phyloP scores from a whole-genome alignment of 2,113 vertebrate genomes.

The Kryptolebias marmoratus region DNA sequence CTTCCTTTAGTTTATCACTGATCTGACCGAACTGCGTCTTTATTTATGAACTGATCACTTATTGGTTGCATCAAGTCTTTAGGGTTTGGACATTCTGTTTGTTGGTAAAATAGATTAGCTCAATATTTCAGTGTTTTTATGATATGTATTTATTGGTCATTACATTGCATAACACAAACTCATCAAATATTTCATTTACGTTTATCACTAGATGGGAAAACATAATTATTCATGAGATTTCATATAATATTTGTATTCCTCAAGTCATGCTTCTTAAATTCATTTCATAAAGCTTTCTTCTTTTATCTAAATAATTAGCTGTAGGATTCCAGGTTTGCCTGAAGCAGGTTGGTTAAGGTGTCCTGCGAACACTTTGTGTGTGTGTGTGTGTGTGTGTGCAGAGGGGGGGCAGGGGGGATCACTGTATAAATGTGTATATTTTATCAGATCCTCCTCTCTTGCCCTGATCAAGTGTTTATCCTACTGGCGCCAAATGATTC shows the following conservation, averaged over 20 bases:
- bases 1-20: neutral
- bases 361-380: neutral
- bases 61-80: too few relatives aligned
- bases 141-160: too few relatives aligned
- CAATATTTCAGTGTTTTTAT: too few relatives aligned
- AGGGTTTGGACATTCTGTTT: too few relatives aligned
- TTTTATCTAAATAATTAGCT: constrained; percentile 2
- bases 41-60: too few relatives aligned
- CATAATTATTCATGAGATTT: neutral
- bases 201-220: too few relatives aligned
- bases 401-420: too few relatives aligned
- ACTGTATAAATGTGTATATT: constrained; percentile 5
- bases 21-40: neutral
- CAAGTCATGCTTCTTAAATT: neutral
- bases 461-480: constrained; percentile 59
- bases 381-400: neutral
- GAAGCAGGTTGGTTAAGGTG: neutral
- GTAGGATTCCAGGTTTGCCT: constrained; percentile 17
- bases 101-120: too few relatives aligned
- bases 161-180: too few relatives aligned
- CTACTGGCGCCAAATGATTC: constrained; percentile 59
- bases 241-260: neutral
- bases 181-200: too few relatives aligned
- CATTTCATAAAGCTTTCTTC: too few relatives aligned
- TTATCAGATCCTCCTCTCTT: neutral